Evolutionary conservation across 2,797 vertebrate species (phyloP).

Genomic region (Rousettus madagascariensis): DNA sequence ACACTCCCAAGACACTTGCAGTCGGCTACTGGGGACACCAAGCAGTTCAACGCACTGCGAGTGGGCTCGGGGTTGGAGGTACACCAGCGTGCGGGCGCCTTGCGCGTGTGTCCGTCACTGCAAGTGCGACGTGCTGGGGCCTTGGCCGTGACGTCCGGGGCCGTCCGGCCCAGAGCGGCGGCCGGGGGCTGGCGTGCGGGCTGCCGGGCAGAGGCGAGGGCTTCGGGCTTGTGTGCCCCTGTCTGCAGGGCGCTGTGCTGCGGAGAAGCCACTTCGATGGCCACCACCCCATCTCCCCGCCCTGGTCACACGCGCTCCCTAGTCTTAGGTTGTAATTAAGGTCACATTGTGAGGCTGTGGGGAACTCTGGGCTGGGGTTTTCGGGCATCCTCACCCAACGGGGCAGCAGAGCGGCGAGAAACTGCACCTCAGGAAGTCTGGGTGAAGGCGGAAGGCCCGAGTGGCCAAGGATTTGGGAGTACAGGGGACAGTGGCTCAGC

Average conservation of each 20-base stretch:
- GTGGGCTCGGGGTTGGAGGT: neutral
- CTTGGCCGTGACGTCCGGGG: neutral
- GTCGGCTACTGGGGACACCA: neutral
- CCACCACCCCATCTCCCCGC: neutral
- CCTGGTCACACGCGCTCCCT: neutral
- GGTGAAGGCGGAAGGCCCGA: neutral
- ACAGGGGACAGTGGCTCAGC: neutral
- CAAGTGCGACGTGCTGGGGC: rapidly evolving
- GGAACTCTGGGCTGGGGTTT: rapidly evolving
- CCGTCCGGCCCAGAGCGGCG: neutral
- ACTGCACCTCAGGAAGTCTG: neutral
- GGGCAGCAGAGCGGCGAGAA: neutral
- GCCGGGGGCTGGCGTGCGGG: neutral
- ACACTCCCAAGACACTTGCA: neutral
- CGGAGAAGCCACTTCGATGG: neutral
- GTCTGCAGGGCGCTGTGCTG: neutral
- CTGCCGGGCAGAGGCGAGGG: neutral
- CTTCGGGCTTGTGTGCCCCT: too few species aligned
- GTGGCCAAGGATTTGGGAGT: neutral
- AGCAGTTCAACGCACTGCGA: neutral
- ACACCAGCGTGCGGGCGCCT: rapidly evolving
- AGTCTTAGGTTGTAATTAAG: neutral
- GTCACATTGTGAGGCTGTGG: neutral
- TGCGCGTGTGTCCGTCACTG: too few species aligned
- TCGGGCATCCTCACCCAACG: rapidly evolving